Conservation (phyloP, 2,113 vertebrate genomes). For the Anolis carolinensis region DNA sequence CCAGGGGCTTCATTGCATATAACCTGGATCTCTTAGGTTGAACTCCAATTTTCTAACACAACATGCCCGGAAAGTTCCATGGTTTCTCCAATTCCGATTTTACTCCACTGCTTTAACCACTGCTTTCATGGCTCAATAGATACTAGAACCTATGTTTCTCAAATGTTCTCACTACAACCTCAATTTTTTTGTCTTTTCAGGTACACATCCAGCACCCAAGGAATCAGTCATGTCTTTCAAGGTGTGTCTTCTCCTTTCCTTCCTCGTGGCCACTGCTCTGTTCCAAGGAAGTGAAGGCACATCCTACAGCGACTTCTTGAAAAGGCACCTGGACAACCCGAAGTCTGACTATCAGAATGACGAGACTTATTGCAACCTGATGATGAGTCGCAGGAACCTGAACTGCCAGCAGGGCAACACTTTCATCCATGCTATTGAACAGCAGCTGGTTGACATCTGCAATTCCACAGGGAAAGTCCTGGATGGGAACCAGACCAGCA, state of each 20-base stretch:
- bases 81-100: too few species aligned
- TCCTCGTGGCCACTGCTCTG: not conserved
- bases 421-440: not conserved
- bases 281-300: not conserved
- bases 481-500: not conserved
- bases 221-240: not conserved
- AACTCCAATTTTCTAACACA: too few species aligned
- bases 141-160: too few species aligned
- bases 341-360: not conserved
- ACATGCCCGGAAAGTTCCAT: too few species aligned
- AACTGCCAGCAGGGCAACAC: slow-evolving; percentile 9
- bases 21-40: too few species aligned
- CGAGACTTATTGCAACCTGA: slow-evolving; percentile 12
- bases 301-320: not conserved
- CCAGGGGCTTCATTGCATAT: too few species aligned
- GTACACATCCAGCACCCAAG: not conserved
- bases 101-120: too few species aligned
- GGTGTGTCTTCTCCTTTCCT: not conserved
- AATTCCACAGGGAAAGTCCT: not conserved
- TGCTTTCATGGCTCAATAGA: too few species aligned
- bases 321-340: not conserved
- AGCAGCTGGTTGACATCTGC: not conserved
- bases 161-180: too few species aligned
- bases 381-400: not conserved
- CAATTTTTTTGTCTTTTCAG: not conserved